These are phyloP conservation scores for Menidia menidia DNA, from an alignment of 2,797 vertebrate genomes.

Conservation along the genomic window DNA sequence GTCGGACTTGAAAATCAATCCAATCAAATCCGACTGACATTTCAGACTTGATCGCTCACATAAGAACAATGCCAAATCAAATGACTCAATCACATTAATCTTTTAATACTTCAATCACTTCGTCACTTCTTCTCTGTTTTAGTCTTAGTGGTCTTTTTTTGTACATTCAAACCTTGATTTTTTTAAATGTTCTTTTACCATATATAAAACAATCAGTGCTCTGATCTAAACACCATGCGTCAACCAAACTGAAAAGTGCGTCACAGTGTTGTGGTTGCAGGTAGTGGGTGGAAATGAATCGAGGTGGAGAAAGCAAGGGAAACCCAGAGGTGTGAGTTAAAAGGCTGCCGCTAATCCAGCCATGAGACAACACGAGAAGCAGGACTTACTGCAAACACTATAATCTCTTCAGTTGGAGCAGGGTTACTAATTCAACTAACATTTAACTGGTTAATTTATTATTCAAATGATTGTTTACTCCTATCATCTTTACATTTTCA, in stretches of 20 bases:
- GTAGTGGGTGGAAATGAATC: slow-evolving; percentile 53
- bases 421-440: slow-evolving; percentile 1
- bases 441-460: slow-evolving; percentile 4
- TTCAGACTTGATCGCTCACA: not conserved
- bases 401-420: slow-evolving; percentile 1
- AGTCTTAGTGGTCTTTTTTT: not conserved
- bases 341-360: slow-evolving; percentile 16
- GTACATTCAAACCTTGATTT: not conserved
- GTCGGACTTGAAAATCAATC: not conserved
- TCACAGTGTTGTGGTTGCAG: slow-evolving; percentile 52
- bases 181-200: not conserved
- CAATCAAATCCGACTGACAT: slow-evolving; percentile 18
- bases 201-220: not conserved
- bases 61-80: not conserved
- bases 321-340: slow-evolving; percentile 22
- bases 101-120: not conserved
- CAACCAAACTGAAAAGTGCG: slow-evolving; percentile 23
- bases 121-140: not conserved
- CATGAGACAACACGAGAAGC: slow-evolving; percentile 23
- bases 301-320: slow-evolving; percentile 32
- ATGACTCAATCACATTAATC: not conserved
- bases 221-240: not conserved
- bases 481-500: not conserved
- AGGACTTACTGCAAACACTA: slow-evolving; percentile 9
- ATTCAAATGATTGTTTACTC: not conserved